These are phyloP conservation scores for Acleris emargana DNA, from an alignment of 2,888 invertebrate genomes.

Conservation along the genomic window DNA sequence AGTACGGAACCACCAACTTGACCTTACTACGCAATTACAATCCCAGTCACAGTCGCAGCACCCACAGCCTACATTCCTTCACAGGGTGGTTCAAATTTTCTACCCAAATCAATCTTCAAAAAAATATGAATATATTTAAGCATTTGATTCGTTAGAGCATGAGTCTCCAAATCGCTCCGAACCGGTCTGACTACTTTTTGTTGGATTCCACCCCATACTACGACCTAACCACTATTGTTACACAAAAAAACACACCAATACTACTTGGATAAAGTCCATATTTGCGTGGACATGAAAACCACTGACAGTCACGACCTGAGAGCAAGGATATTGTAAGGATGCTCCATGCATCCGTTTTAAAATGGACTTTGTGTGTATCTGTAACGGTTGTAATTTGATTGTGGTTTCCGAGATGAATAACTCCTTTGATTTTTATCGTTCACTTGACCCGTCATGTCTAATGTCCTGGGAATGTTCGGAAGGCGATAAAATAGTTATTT, in stretches of 20 bases:
- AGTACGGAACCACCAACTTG: no score
- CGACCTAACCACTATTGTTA: slow-evolving; percentile 55
- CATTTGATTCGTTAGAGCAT: slow-evolving; percentile 61
- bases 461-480: slow-evolving; percentile 76
- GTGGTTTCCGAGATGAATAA: slow-evolving; percentile 55
- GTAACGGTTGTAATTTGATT: slow-evolving; percentile 44
- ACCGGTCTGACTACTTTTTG: slow-evolving; percentile 78
- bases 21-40: no score
- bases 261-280: slow-evolving; percentile 41
- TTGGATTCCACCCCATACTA: slow-evolving; percentile 72
- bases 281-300: slow-evolving; percentile 36
- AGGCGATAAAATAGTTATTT: slow-evolving; percentile 64
- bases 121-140: slow-evolving; percentile 67
- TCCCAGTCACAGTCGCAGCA: no score
- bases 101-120: slow-evolving; percentile 56
- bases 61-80: slow-evolving; percentile 1
- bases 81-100: slow-evolving; percentile 39
- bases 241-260: slow-evolving; percentile 41
- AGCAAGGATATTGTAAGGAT: slow-evolving; percentile 74
- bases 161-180: slow-evolving; percentile 57
- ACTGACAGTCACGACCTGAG: slow-evolving; percentile 75
- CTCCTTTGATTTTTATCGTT: slow-evolving; percentile 74
- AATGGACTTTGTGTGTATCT: slow-evolving; percentile 48
- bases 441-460: slow-evolving; percentile 75
- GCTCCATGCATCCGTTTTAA: slow-evolving; percentile 36